A percentile compares a stretch with the other conserved stretches of the same genome.
phyloP scores from a whole-genome alignment of 2,888 invertebrate genomes.

The Spatulosminthurus flaviceps region DNA sequence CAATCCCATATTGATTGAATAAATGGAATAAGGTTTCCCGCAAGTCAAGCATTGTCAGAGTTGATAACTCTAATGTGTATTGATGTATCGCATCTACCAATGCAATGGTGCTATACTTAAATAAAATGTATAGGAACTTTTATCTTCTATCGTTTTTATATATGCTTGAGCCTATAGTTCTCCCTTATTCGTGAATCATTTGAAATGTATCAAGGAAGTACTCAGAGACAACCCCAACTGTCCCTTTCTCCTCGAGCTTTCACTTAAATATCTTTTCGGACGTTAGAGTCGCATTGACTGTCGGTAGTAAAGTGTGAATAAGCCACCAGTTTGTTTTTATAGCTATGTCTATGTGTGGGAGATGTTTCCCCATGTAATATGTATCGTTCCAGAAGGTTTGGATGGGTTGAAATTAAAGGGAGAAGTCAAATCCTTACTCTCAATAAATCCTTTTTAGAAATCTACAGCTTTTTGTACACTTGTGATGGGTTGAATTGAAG shows the following conservation, averaged over 20 bases:
- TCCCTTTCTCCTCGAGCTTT: too few species aligned
- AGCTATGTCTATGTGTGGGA: neutral
- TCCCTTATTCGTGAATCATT: too few species aligned
- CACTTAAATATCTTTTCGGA: neutral
- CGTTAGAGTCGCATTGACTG: too few species aligned
- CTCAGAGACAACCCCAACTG: too few species aligned
- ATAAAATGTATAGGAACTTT: neutral
- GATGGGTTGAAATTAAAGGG: neutral
- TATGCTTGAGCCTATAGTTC: neutral
- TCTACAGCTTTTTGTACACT: neutral
- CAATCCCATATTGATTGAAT: conserved; percentile 1
- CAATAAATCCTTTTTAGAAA: neutral
- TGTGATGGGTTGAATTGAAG: conserved; percentile 2
- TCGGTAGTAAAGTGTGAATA: neutral
- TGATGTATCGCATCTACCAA: neutral
- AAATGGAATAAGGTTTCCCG: neutral
- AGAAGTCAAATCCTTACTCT: neutral
- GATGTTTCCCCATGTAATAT: neutral
- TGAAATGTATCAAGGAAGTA: too few species aligned
- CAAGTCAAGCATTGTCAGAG: neutral
- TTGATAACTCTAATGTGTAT: conserved; percentile 12
- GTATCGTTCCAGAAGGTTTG: neutral
- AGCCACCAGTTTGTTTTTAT: conserved; percentile 13
- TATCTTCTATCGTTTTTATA: neutral
- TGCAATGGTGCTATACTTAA: neutral